Percentiles rank a stretch among this genome's conserved stretches.
phyloP scores from a whole-genome alignment of 2,888 invertebrate species.

The Leptinotarsa haldemani region DNA sequence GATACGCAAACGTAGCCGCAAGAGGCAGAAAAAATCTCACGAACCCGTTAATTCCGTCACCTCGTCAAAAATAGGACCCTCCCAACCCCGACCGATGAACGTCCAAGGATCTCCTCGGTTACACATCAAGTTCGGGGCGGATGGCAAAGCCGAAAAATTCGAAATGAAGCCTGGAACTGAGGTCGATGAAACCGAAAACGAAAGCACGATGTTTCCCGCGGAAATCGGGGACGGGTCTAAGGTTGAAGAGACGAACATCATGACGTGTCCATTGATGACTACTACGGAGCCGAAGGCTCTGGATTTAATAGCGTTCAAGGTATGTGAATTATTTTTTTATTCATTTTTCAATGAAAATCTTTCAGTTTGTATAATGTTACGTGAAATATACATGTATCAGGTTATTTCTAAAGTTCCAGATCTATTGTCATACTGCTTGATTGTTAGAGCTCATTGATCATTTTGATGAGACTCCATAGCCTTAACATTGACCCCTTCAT shows the following conservation, averaged over 20 bases:
- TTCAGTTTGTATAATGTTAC: too few relatives aligned
- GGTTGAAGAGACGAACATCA: slow-evolving; percentile 18
- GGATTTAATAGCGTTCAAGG: slow-evolving; percentile 37
- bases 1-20: slow-evolving; percentile 28
- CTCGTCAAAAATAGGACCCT: not conserved
- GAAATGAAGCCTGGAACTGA: not conserved
- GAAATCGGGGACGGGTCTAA: not conserved
- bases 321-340: not conserved
- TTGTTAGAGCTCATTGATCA: too few relatives aligned
- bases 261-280: slow-evolving; percentile 27
- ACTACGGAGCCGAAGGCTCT: slow-evolving; percentile 31
- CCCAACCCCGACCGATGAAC: slow-evolving; percentile 12
- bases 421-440: too few relatives aligned
- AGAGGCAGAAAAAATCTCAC: slow-evolving; percentile 22
- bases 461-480: too few relatives aligned
- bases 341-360: too few relatives aligned
- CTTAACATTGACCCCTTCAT: too few relatives aligned
- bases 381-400: too few relatives aligned
- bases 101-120: slow-evolving; percentile 27
- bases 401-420: too few relatives aligned
- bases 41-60: not conserved
- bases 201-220: not conserved
- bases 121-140: slow-evolving; percentile 36
- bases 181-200: not conserved
- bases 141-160: not conserved